A percentile compares a stretch with the other conserved stretches of the same genome.
These are phyloP conservation scores for Oreochromis aureus DNA, from an alignment of 2,113 vertebrate genomes.

Conservation along the genomic window DNA sequence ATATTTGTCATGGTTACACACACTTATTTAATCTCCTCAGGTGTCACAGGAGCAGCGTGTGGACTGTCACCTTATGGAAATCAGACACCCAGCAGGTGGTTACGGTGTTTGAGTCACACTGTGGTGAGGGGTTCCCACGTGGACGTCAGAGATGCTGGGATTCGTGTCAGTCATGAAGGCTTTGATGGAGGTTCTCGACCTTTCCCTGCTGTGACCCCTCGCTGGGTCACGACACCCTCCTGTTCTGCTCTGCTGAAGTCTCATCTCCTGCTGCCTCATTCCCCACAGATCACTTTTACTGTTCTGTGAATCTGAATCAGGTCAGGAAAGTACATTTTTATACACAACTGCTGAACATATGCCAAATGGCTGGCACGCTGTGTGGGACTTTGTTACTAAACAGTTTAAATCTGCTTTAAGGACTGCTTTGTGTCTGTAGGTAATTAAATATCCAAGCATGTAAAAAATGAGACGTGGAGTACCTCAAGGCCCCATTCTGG, in stretches of 20 bases:
- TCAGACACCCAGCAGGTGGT: background rate
- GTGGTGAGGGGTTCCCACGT: background rate
- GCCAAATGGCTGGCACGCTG: background rate
- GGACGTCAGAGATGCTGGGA: background rate
- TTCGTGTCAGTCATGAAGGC: background rate
- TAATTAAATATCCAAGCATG: background rate
- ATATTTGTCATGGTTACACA: background rate
- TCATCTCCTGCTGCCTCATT: background rate
- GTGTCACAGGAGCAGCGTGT: background rate
- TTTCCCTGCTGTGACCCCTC: background rate
- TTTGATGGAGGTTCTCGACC: background rate
- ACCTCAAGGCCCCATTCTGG: background rate
- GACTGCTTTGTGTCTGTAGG: background rate
- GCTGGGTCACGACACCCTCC: background rate
- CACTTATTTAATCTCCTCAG: background rate
- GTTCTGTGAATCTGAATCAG: background rate
- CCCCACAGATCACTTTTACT: background rate
- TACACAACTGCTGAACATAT: background rate
- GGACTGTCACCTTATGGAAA: constrained; percentile 10
- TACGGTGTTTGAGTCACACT: background rate
- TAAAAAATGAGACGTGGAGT: background rate
- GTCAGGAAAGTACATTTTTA: background rate
- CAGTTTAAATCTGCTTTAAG: background rate
- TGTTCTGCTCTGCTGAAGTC: background rate
- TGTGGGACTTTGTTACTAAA: background rate